Conservation (phyloP, 2,797 vertebrate genomes). For the Gymnodraco acuticeps region DNA sequence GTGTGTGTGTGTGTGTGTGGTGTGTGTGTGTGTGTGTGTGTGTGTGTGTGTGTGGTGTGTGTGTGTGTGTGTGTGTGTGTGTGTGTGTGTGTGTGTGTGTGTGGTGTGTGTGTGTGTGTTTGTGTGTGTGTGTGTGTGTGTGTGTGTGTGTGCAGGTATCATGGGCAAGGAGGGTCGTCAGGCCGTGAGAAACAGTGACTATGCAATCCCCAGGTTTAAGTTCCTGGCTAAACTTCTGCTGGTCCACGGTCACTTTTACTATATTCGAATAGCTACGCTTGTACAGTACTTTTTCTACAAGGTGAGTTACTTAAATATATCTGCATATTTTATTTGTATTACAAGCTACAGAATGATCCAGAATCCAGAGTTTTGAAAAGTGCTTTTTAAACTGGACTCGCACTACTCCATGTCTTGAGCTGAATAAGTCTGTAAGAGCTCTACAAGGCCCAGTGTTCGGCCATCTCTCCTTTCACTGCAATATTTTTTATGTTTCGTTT, state of each 20-base stretch:
- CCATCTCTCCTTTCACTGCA: conserved; percentile 5
- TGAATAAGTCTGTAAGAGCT: not conserved
- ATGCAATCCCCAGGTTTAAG: conserved; percentile 99
- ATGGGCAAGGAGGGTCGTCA: conserved; percentile 99
- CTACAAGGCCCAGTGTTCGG: not conserved
- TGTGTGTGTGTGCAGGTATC: conserved; percentile 87
- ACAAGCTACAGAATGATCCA: not conserved
- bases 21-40: too few relatives aligned
- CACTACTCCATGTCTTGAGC: not conserved
- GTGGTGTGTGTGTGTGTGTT: too few relatives aligned
- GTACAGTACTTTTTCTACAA: conserved; percentile 99
- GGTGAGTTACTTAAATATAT: conserved; percentile 78
- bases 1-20: too few relatives aligned
- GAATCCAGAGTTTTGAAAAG: not conserved
- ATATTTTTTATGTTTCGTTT: conserved; percentile 56
- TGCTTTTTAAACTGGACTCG: not conserved
- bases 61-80: too few relatives aligned
- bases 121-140: too few relatives aligned
- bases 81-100: conserved; percentile 15
- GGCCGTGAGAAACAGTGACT: conserved; percentile 99
- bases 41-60: conserved; percentile 17
- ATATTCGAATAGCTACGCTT: conserved; percentile 98
- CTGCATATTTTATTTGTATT: not conserved
- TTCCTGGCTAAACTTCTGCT: conserved; percentile 97
- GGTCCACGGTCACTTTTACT: conserved; percentile 99